These are phyloP conservation scores for Proales similis DNA, from an alignment of 1,140 invertebrate genomes.

Conservation along the genomic window DNA sequence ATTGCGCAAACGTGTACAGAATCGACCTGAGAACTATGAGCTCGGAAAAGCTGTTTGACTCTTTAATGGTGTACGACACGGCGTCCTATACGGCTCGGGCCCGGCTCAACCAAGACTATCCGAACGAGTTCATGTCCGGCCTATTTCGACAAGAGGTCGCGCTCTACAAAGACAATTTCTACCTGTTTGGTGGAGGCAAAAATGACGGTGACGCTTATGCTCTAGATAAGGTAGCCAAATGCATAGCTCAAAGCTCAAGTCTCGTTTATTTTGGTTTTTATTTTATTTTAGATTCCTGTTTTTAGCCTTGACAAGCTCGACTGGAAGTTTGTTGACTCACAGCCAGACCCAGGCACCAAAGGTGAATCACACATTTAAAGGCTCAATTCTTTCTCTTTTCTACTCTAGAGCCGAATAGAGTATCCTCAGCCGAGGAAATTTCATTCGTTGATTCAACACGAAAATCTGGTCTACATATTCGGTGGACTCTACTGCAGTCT, in stretches of 20 bases:
- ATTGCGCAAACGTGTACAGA: slow-evolving; percentile 34
- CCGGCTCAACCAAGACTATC: background rate
- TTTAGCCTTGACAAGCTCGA: slow-evolving; percentile 28
- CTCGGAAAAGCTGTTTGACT: slow-evolving; percentile 12
- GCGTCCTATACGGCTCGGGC: background rate
- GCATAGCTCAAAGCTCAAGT: too few relatives aligned
- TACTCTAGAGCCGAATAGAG: background rate
- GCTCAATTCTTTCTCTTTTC: background rate
- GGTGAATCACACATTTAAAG: background rate
- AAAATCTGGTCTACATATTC: slow-evolving; percentile 11
- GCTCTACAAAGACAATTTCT: slow-evolving; percentile 16
- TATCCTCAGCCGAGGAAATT: slow-evolving; percentile 32
- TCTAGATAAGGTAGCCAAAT: slow-evolving; percentile 18
- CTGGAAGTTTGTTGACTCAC: slow-evolving; percentile 28
- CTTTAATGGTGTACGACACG: slow-evolving; percentile 10
- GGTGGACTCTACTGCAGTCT: slow-evolving; percentile 21
- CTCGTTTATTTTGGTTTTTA: background rate
- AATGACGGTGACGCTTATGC: slow-evolving; percentile 16
- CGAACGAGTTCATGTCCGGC: slow-evolving; percentile 7
- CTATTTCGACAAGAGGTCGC: slow-evolving; percentile 28
- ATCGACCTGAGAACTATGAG: slow-evolving; percentile 17
- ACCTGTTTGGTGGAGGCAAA: slow-evolving; percentile 35
- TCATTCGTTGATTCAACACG: slow-evolving; percentile 12
- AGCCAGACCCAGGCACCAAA: slow-evolving; percentile 3
- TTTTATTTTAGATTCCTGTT: slow-evolving; percentile 21